Evolutionary conservation across 2,113 vertebrate genomes (phyloP).

Genomic region (Gambusia holbrooki): DNA sequence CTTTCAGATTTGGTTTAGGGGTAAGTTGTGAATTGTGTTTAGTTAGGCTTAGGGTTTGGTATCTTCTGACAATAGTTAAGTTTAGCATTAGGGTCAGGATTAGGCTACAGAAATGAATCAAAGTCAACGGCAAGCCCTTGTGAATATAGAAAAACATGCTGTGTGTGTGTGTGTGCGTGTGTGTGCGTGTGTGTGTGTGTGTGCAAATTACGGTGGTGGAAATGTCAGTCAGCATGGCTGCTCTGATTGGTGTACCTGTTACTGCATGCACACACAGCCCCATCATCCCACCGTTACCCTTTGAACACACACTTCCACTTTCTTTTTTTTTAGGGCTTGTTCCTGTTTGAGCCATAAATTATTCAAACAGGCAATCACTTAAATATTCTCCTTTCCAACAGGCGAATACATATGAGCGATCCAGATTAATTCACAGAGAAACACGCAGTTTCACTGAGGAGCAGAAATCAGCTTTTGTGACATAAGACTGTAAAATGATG

Average conservation of each 20-base stretch:
- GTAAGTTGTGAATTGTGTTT: too few species aligned
- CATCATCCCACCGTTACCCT: background rate
- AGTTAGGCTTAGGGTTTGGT: too few species aligned
- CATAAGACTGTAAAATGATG: background rate
- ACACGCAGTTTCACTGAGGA: background rate
- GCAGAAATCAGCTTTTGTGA: background rate
- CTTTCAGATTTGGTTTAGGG: too few species aligned
- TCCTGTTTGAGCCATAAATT: slow-evolving; percentile 33
- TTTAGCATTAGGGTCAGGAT: too few species aligned
- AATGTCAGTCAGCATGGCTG: slow-evolving; percentile 43
- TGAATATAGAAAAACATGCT: too few species aligned
- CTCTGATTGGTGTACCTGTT: slow-evolving; percentile 37
- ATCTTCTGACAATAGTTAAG: too few species aligned
- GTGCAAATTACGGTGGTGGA: background rate
- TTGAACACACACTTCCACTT: background rate
- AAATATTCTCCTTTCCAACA: slow-evolving; percentile 5
- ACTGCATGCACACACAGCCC: background rate
- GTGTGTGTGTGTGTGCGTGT: background rate
- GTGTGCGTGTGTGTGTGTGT: background rate
- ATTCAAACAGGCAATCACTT: slow-evolving; percentile 12
- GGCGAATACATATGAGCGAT: background rate
- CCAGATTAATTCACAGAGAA: background rate
- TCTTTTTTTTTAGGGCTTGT: slow-evolving; percentile 4
- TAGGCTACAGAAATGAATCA: too few species aligned
- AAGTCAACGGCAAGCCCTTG: too few species aligned